Percentiles rank a stretch among this genome's conserved stretches.
phyloP scores from a whole-genome alignment of 2,888 invertebrate genomes.

The Dendrolimus houi region DNA sequence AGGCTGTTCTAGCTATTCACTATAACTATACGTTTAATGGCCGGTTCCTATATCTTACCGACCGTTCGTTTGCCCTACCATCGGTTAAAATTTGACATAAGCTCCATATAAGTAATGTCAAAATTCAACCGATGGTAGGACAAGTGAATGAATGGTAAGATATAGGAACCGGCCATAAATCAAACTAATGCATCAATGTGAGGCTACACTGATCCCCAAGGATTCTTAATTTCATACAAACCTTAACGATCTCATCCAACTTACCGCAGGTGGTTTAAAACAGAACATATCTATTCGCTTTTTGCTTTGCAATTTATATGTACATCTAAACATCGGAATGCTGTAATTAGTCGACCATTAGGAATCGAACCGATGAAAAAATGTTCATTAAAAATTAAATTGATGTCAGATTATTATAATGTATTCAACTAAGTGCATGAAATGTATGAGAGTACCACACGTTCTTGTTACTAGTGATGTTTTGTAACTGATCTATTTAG shows the following conservation, averaged over 20 bases:
- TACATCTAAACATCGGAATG: neutral
- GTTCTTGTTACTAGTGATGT: conserved; percentile 52
- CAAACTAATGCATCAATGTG: no score
- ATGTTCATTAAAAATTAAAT: neutral
- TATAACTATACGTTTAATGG: no score
- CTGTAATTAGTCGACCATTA: neutral
- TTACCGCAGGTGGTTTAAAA: neutral
- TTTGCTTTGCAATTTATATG: neutral
- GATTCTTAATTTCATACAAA: neutral
- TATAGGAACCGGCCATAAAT: no score
- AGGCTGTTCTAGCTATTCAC: no score
- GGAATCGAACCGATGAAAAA: neutral
- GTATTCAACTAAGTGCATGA: conserved; percentile 35
- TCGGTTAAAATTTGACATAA: no score
- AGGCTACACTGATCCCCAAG: neutral
- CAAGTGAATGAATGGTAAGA: no score
- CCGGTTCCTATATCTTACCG: no score
- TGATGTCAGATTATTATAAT: conserved; percentile 27
- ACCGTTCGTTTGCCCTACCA: no score
- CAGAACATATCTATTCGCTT: neutral
- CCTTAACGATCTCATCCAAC: neutral
- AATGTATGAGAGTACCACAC: conserved; percentile 34
- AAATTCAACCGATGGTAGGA: no score
- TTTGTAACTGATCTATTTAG: conserved; percentile 7
- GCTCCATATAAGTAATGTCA: no score